Conservation (phyloP, 2,888 invertebrate species). For the Altica lythri region DNA sequence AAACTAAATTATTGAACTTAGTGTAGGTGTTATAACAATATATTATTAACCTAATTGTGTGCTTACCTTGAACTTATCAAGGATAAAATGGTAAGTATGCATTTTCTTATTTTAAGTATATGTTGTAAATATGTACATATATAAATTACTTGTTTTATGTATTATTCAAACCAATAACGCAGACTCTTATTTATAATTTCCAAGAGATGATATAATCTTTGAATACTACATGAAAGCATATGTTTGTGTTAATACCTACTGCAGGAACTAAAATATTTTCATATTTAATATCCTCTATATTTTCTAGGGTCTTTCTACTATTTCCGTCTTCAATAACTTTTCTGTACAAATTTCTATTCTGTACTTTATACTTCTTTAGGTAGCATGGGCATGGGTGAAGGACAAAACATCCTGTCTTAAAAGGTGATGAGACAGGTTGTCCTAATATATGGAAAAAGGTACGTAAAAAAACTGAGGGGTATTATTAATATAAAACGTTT, state of each 20-base stretch:
- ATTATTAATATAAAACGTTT: background rate
- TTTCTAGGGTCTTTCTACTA: conserved; percentile 19
- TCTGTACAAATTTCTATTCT: conserved; percentile 23
- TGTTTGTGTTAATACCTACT: conserved; percentile 6
- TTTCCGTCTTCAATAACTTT: conserved; percentile 16
- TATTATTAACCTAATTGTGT: too few relatives aligned
- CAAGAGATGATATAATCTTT: too few relatives aligned
- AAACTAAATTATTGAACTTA: too few relatives aligned
- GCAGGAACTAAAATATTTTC: conserved; percentile 11
- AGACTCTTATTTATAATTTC: too few relatives aligned
- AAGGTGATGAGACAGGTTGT: background rate
- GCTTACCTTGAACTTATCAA: conserved; percentile 8
- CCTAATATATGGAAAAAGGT: background rate
- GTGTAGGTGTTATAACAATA: too few relatives aligned
- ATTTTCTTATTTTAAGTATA: background rate
- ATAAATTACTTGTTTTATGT: too few relatives aligned
- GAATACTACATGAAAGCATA: too few relatives aligned
- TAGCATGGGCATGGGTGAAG: conserved; percentile 32
- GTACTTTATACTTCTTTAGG: conserved; percentile 18
- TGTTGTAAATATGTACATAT: conserved; percentile 10
- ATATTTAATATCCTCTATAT: conserved; percentile 15
- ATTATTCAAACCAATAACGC: too few relatives aligned
- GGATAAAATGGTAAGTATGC: conserved; percentile 6
- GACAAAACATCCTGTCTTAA: conserved; percentile 11
- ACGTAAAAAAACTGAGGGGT: too few relatives aligned